Base-by-base conservation (phyloP, 1,140 invertebrate species). In the Atopsyche davidsoni region DNA sequence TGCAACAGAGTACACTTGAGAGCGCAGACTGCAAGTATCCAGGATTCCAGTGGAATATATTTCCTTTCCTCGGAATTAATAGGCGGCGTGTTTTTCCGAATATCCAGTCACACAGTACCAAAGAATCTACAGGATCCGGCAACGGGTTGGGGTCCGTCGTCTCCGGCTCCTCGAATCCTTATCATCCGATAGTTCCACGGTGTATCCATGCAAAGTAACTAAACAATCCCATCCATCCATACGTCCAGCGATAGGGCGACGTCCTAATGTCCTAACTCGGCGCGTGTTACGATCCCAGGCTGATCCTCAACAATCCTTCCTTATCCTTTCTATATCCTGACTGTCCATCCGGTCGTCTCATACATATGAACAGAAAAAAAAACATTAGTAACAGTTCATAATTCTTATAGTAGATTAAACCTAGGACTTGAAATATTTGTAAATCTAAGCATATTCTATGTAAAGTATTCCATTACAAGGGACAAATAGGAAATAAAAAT, bases 341-440 rank as follows among this genome's bases (percentile, higher is more conserved):
- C 55, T 42, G 38, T 53, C 49, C 55, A 17, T 50, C 51, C 55
- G 48, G 55, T 23, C 38, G 53, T 51, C 40, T 53, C 51, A 58
- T 51, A 58, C 56, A 58, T 53, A 58, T 51, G 55, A 58, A 58
- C 51, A 53, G 51, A 54, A 58, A 58, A 56, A 53, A 58, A 58
- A 22, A 32, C 47, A 57, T 57, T 57, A 57, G 55, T 57, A 44
- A 35, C 35, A 44, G 24, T 22, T 44, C 48, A 55, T 22, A 35
- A 28, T 43, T 38, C 24, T 17, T 25, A n/a, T n/a, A 6, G 18
- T 28, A 41, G 19, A 44, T 6, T 16, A 3, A 28, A 17, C 34
- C 14, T 4, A 42, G 35, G 14, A 24, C 22, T 14, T 21, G 23
- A 21, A 14, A 3, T 25, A 28, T 44, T 44, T 44, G 24, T 44